phyloP scores from a whole-genome alignment of 35 echinoderm and acorn worm species.

The Strongylocentrotus purpuratus region DNA sequence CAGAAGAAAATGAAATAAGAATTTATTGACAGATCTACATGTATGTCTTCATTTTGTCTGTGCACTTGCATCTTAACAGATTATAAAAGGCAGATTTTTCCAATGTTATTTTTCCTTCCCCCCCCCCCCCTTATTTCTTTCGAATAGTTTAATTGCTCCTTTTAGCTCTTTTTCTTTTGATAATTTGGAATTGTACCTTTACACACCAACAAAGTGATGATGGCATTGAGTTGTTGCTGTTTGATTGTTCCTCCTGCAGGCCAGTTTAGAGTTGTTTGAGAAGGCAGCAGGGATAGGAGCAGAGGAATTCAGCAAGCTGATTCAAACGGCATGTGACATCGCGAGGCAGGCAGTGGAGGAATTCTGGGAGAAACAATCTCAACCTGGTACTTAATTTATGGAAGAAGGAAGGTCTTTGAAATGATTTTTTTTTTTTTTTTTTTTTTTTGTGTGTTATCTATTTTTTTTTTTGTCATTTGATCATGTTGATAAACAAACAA shows the following conservation, averaged over 20 bases:
- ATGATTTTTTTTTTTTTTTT: too few species aligned
- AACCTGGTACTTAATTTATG: neutral
- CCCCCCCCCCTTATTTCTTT: too few species aligned
- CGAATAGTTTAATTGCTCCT: too few species aligned
- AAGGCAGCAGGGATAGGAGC: neutral
- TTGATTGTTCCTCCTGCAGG: neutral
- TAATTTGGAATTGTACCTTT: neutral
- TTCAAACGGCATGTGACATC: neutral
- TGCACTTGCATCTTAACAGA: too few species aligned
- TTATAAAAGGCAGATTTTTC: too few species aligned
- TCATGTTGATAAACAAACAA: too few species aligned
- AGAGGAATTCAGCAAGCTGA: conserved; percentile 14
- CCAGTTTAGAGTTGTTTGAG: neutral
- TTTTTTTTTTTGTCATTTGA: neutral
- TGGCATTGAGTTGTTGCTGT: neutral
- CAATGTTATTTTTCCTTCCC: too few species aligned
- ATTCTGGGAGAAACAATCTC: conserved; percentile 33
- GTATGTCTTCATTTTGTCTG: too few species aligned
- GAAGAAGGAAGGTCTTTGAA: neutral
- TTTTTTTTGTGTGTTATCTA: neutral
- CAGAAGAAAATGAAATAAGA: too few species aligned
- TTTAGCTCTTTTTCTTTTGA: neutral
- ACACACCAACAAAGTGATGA: neutral
- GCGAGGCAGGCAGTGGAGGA: neutral
- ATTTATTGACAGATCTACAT: too few species aligned